A percentile compares a stretch with the other conserved stretches of the same genome.
These are phyloP conservation scores for Poeciliopsis prolifica DNA, from an alignment of 2,113 vertebrate species.

Conservation along the genomic window DNA sequence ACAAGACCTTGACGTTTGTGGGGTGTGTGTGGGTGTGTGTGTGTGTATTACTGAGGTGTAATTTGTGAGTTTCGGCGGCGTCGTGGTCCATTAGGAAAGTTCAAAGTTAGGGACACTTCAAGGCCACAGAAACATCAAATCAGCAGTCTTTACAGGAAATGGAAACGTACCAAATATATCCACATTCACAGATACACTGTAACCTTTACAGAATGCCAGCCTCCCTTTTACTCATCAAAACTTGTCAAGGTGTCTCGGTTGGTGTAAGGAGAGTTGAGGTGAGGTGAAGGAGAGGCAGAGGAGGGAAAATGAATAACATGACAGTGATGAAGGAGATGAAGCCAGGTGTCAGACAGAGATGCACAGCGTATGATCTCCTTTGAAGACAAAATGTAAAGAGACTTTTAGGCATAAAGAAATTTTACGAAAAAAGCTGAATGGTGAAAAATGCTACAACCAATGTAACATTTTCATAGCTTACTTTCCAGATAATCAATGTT, in stretches of 20 bases:
- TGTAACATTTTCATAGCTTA: no score
- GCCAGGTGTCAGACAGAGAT: slow-evolving; percentile 12
- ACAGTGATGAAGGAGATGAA: slow-evolving; percentile 36
- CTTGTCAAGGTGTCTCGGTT: neutral
- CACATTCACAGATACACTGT: neutral
- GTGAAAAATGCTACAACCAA: no score
- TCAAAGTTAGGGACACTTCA: slow-evolving; percentile 14
- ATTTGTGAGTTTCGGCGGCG: slow-evolving; percentile 24
- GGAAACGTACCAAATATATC: neutral
- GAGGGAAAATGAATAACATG: slow-evolving; percentile 26
- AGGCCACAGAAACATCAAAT: slow-evolving; percentile 3
- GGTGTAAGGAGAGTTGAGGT: neutral
- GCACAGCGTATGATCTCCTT: no score
- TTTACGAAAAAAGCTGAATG: no score
- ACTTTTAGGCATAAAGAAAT: no score
- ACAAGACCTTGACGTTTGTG: slow-evolving; percentile 46
- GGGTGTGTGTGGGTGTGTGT: slow-evolving; percentile 33
- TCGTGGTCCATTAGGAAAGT: slow-evolving; percentile 52
- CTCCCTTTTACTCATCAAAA: neutral
- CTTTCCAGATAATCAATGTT: no score
- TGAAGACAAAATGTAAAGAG: no score
- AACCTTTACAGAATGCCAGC: neutral
- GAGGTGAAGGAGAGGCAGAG: slow-evolving; percentile 23
- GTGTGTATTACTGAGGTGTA: slow-evolving; percentile 44
- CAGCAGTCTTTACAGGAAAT: slow-evolving; percentile 13